Evolutionary conservation across 2,113 vertebrate species (phyloP).

Genomic region (Pollimyrus isidori): DNA sequence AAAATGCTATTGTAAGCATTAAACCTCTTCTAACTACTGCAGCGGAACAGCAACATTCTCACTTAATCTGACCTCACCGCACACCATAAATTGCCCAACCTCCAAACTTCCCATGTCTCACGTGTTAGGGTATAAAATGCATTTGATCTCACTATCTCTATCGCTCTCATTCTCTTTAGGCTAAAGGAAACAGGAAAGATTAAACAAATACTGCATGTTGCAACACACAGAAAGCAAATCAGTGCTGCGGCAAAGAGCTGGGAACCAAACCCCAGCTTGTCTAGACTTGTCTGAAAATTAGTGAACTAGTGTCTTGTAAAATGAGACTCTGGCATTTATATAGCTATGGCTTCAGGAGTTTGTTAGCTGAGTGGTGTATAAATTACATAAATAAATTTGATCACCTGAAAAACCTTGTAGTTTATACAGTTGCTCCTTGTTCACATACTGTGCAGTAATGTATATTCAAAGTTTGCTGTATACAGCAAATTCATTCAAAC

Average conservation of each 20-base stretch:
- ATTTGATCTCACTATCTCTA: not conserved
- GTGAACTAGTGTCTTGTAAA: not conserved
- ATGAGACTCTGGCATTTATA: not conserved
- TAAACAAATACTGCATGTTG: slow-evolving; percentile 7
- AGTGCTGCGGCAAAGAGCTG: not conserved
- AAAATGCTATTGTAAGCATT: not conserved
- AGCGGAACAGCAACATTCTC: not conserved
- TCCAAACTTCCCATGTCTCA: not conserved
- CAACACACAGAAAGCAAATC: not conserved
- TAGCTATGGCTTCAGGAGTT: not conserved
- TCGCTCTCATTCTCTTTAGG: not conserved
- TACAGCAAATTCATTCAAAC: not conserved
- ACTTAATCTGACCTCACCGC: not conserved
- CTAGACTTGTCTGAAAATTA: not conserved
- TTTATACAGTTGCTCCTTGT: not conserved
- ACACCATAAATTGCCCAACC: not conserved
- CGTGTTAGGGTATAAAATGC: not conserved
- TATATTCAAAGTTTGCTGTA: not conserved
- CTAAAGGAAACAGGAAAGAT: not conserved
- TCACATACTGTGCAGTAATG: too few species aligned
- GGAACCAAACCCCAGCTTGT: not conserved
- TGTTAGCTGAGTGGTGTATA: not conserved
- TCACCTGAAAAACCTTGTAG: not conserved
- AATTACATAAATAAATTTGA: not conserved
- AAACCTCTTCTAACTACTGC: not conserved